Evolutionary conservation across 1,140 invertebrate species (phyloP).

Genomic region (Aphidius gifuensis): DNA sequence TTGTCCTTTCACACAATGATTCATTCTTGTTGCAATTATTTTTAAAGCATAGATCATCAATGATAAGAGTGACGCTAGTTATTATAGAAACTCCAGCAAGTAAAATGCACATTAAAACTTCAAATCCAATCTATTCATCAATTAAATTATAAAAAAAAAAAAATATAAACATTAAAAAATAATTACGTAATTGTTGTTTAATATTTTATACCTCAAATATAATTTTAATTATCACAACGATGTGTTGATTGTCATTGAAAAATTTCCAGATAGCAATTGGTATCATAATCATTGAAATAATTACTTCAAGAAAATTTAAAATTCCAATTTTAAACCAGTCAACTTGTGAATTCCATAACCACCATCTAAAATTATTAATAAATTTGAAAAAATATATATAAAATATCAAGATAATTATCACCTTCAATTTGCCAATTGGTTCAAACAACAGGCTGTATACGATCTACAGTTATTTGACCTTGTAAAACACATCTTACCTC

Average conservation of each 20-base stretch:
- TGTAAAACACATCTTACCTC: too few relatives aligned
- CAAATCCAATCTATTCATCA: constrained; percentile 33
- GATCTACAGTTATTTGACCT: too few relatives aligned
- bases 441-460: too few relatives aligned
- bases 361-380: too few relatives aligned
- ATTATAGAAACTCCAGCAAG: constrained; percentile 39
- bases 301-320: constrained; percentile 27
- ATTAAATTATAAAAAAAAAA: background rate
- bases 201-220: constrained; percentile 30
- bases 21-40: constrained; percentile 9
- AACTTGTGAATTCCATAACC: too few relatives aligned
- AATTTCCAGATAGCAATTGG: constrained; percentile 32
- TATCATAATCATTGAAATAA: constrained; percentile 28
- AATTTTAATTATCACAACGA: constrained; percentile 26
- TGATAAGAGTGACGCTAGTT: constrained; percentile 26
- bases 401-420: too few relatives aligned
- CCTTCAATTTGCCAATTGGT: too few relatives aligned
- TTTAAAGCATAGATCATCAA: constrained; percentile 27
- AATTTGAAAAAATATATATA: too few relatives aligned
- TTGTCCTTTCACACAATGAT: background rate
- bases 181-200: background rate
- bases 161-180: background rate
- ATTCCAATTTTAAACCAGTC: too few relatives aligned
- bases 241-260: constrained; percentile 28
- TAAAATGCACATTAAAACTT: constrained; percentile 34